A percentile compares a stretch with the other conserved stretches of the same genome.
Evolutionary conservation across 2,113 vertebrate genomes (phyloP).

Genomic region (Vulpes vulpes): DNA sequence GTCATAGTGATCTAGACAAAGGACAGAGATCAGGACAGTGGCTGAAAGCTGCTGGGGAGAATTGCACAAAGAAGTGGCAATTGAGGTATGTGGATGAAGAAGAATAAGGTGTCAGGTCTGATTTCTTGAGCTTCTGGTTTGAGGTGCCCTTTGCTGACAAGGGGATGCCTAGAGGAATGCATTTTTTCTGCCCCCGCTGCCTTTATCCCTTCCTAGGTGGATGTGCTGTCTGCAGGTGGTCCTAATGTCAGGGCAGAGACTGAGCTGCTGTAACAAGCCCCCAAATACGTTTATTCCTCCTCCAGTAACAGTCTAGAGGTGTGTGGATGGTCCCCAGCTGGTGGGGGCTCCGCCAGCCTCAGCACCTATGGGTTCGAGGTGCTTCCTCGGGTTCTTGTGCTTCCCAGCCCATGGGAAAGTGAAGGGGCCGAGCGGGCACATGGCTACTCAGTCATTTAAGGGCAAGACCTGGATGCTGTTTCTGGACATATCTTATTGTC

Average conservation of each 20-base stretch:
- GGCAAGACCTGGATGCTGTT: background rate
- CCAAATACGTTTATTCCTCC: background rate
- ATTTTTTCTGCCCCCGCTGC: background rate
- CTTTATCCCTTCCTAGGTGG: background rate
- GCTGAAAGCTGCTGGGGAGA: background rate
- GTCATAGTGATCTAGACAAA: background rate
- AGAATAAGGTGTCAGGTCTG: background rate
- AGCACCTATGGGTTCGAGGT: background rate
- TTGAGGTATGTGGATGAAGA: background rate
- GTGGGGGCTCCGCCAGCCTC: background rate
- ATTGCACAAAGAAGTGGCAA: background rate
- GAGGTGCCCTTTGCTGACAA: background rate
- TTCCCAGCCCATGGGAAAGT: background rate
- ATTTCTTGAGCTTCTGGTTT: background rate
- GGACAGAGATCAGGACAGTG: background rate
- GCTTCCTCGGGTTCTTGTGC: background rate
- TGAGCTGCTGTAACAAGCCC: background rate
- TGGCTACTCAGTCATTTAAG: background rate
- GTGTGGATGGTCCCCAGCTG: background rate
- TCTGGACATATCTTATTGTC: background rate
- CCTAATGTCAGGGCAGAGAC: background rate
- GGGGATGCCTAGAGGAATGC: background rate
- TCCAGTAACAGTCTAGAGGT: background rate
- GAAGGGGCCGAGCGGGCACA: background rate
- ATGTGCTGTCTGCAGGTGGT: background rate